These are phyloP conservation scores for Lasioglossum morio DNA, from an alignment of 2,888 invertebrate genomes.

Conservation along the genomic window DNA sequence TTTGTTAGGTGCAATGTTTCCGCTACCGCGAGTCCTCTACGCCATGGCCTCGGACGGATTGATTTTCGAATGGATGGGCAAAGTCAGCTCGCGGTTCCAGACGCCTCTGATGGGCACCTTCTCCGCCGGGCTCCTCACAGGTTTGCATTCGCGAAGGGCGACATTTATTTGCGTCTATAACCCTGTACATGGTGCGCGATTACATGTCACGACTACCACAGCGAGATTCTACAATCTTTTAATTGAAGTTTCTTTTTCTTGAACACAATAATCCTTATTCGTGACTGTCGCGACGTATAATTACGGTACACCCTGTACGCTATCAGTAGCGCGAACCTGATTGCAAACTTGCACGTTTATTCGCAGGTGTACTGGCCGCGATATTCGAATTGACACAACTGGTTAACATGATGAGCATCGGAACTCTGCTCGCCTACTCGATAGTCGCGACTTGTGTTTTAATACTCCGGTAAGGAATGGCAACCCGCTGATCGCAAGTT, in stretches of 20 bases:
- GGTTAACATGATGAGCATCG: conserved; percentile 96
- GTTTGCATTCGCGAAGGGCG: conserved; percentile 81
- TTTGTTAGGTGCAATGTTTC: conserved; percentile 92
- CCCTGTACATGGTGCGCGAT: background rate
- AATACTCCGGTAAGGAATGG: conserved; percentile 88
- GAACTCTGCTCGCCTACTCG: conserved; percentile 93
- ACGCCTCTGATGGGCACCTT: conserved; percentile 92
- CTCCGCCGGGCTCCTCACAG: conserved; percentile 89
- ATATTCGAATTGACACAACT: conserved; percentile 93
- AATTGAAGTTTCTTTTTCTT: too few relatives aligned
- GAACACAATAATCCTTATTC: too few relatives aligned
- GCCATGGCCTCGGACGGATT: conserved; percentile 95
- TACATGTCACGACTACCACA: background rate
- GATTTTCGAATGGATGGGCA: conserved; percentile 90
- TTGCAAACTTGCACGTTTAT: background rate
- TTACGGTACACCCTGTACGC: background rate
- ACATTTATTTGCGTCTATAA: background rate
- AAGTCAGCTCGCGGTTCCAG: conserved; percentile 89
- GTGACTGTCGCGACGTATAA: background rate
- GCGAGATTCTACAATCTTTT: background rate
- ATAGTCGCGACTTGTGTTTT: conserved; percentile 95
- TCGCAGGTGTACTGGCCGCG: conserved; percentile 91
- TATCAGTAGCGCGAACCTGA: background rate
- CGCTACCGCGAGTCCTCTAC: conserved; percentile 93
- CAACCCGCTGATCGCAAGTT: background rate